Conservation (phyloP, 2,888 invertebrate genomes). For the Agrenia bidenticulata region DNA sequence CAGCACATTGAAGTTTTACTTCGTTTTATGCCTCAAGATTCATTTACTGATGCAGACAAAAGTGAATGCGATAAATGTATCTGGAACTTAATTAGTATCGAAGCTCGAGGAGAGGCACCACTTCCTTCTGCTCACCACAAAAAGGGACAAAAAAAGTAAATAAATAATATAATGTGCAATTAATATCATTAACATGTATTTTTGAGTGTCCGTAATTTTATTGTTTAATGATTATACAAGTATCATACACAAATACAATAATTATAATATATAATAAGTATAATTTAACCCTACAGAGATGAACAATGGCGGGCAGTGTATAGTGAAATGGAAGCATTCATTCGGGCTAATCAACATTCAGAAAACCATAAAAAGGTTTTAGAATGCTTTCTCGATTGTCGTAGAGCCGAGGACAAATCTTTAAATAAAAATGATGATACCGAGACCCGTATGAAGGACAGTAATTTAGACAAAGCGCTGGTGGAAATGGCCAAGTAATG, state of each 20-base stretch:
- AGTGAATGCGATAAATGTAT: constrained; percentile 49
- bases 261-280: too few species aligned
- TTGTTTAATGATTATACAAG: background rate
- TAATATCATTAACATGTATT: too few species aligned
- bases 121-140: constrained; percentile 56
- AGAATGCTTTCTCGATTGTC: constrained; percentile 77
- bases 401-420: constrained; percentile 59
- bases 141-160: constrained; percentile 59
- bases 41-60: constrained; percentile 44
- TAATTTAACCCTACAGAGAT: constrained; percentile 60
- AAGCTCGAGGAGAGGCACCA: constrained; percentile 52
- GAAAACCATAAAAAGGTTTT: constrained; percentile 75
- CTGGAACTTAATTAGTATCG: constrained; percentile 51
- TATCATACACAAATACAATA: too few species aligned
- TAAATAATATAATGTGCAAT: too few species aligned
- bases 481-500: constrained; percentile 32
- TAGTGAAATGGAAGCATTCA: constrained; percentile 80
- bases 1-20: constrained; percentile 48
- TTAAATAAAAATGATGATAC: constrained; percentile 61
- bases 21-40: constrained; percentile 42
- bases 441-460: constrained; percentile 51
- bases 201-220: background rate
- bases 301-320: constrained; percentile 90
- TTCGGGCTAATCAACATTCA: constrained; percentile 76
- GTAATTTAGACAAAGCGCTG: constrained; percentile 27